A percentile compares a stretch with the other conserved stretches of the same genome.
phyloP scores from a whole-genome alignment of 2,888 invertebrate species.

The Leucozona laternaria region DNA sequence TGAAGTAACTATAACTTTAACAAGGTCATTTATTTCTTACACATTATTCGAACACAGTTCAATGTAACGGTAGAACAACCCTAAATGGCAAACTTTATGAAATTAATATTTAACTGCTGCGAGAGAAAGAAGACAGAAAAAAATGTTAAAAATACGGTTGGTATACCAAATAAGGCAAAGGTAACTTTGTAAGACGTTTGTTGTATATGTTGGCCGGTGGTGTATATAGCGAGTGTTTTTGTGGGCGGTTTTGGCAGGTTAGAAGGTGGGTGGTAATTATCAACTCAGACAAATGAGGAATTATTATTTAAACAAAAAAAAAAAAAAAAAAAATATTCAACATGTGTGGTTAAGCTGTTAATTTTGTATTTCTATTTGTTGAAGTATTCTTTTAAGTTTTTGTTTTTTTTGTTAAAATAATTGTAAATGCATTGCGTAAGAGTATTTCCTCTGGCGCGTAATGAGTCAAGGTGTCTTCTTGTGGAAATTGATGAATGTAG shows the following conservation, averaged over 20 bases:
- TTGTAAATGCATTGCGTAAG: slow-evolving; percentile 70
- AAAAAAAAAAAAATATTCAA: no score
- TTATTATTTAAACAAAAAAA: slow-evolving; percentile 15
- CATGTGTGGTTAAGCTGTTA: slow-evolving; percentile 25
- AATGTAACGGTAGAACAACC: slow-evolving; percentile 52
- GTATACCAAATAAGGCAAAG: slow-evolving; percentile 62
- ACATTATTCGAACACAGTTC: neutral
- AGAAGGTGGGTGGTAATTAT: slow-evolving; percentile 68
- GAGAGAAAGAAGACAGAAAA: neutral
- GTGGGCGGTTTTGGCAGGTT: slow-evolving; percentile 57
- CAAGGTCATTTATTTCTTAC: slow-evolving; percentile 54
- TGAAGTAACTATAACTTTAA: neutral
- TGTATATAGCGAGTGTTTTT: slow-evolving; percentile 26
- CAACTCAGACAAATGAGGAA: slow-evolving; percentile 55
- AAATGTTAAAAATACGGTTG: slow-evolving; percentile 27
- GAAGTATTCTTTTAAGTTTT: slow-evolving; percentile 28
- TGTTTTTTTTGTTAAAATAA: slow-evolving; percentile 25
- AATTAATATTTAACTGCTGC: slow-evolving; percentile 24
- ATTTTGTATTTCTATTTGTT: neutral
- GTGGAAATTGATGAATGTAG: slow-evolving; percentile 65
- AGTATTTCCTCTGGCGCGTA: slow-evolving; percentile 52
- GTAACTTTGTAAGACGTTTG: slow-evolving; percentile 38
- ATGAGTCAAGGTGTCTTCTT: slow-evolving; percentile 70
- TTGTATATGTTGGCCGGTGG: neutral
- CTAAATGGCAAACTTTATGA: slow-evolving; percentile 44